These are phyloP conservation scores for Acleris sparsana DNA, from an alignment of 2,888 invertebrate species.

Conservation along the genomic window DNA sequence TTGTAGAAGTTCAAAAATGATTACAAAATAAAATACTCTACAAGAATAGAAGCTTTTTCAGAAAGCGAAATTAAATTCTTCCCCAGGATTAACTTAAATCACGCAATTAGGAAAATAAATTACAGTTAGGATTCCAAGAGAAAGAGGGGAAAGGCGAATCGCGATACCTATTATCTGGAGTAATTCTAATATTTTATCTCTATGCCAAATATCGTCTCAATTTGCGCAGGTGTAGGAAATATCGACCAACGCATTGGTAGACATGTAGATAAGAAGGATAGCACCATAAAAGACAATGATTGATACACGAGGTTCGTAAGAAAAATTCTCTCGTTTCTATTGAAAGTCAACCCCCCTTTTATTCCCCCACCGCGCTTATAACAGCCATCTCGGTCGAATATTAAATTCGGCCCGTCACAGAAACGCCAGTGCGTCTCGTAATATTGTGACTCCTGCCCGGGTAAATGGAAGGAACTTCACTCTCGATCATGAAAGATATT, in stretches of 20 bases:
- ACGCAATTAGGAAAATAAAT: conserved; percentile 72
- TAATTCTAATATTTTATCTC: conserved; percentile 22
- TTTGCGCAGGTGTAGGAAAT: conserved; percentile 44
- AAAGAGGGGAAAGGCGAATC: conserved; percentile 44
- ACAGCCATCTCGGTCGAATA: conserved; percentile 67
- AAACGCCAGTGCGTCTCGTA: conserved; percentile 61
- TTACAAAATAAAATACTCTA: not conserved
- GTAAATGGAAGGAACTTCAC: conserved; percentile 40
- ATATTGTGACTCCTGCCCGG: conserved; percentile 66
- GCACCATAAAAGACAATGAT: conserved; percentile 64
- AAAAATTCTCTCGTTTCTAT: conserved; percentile 58
- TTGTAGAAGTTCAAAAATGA: not conserved
- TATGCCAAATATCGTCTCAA: not conserved
- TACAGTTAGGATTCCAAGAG: conserved; percentile 56
- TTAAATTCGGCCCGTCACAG: conserved; percentile 74
- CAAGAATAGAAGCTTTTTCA: conserved; percentile 48
- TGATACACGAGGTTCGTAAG: conserved; percentile 57
- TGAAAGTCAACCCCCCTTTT: conserved; percentile 43
- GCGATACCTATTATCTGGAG: conserved; percentile 43
- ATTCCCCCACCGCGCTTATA: conserved; percentile 49
- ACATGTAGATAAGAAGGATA: conserved; percentile 44
- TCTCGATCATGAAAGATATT: not conserved
- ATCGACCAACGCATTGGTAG: conserved; percentile 14
- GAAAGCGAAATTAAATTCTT: conserved; percentile 61
- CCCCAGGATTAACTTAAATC: conserved; percentile 65